phyloP scores from a whole-genome alignment of 2,888 invertebrate species.

The Eupithecia subumbrata region DNA sequence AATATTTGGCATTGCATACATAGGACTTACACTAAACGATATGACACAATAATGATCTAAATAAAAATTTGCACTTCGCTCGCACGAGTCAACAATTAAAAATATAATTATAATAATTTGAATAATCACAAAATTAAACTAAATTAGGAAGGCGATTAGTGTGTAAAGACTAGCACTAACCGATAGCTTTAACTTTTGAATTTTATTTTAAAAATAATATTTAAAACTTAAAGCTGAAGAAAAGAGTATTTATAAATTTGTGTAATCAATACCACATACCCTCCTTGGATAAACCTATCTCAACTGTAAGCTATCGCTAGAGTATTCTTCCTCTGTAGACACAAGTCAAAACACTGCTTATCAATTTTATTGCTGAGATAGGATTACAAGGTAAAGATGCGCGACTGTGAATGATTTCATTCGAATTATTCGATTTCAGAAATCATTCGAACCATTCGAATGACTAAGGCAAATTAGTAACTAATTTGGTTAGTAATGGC shows the following conservation, averaged over 20 bases:
- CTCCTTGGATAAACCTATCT: not conserved
- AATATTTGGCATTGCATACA: slow-evolving; percentile 56
- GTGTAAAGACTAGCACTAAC: slow-evolving; percentile 51
- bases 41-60: slow-evolving; percentile 61
- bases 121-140: slow-evolving; percentile 61
- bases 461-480: no score
- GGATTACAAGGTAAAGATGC: no score
- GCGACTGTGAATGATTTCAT: no score
- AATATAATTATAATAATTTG: slow-evolving; percentile 53
- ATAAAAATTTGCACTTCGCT: slow-evolving; percentile 57
- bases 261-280: not conserved
- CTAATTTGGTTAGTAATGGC: no score
- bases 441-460: no score
- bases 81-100: slow-evolving; percentile 61
- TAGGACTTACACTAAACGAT: slow-evolving; percentile 58
- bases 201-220: slow-evolving; percentile 8
- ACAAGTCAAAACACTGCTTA: not conserved
- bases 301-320: not conserved
- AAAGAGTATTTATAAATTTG: slow-evolving; percentile 36
- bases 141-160: slow-evolving; percentile 48
- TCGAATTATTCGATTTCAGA: no score
- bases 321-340: not conserved
- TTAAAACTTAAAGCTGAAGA: slow-evolving; percentile 21
- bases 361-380: not conserved
- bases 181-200: slow-evolving; percentile 32